Evolutionary conservation across 2,797 vertebrate species (phyloP).

Genomic region (Hyperoplus lanceolatus): DNA sequence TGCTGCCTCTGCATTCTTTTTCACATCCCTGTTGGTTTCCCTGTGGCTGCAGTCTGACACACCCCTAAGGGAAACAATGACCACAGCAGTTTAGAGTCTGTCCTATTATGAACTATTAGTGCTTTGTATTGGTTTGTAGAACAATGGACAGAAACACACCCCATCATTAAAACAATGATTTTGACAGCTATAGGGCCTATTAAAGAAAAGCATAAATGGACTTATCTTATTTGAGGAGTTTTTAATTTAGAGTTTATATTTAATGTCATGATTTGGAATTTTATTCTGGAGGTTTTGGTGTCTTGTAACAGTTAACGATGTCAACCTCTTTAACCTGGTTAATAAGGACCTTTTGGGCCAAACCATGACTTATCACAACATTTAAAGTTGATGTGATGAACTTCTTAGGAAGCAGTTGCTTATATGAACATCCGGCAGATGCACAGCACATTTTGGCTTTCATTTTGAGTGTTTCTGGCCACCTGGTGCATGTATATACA

Average conservation of each 20-base stretch:
- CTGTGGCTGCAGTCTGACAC: conserved; percentile 11
- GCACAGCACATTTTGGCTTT: neutral
- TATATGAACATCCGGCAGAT: neutral
- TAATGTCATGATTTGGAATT: too few relatives aligned
- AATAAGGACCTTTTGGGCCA: neutral
- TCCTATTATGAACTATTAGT: neutral
- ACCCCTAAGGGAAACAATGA: conserved; percentile 3
- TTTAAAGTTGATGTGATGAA: neutral
- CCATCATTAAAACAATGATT: neutral
- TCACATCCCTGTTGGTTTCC: conserved; percentile 10
- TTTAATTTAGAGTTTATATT: too few relatives aligned
- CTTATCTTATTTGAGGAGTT: neutral
- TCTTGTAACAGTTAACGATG: neutral
- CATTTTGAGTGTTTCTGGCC: neutral
- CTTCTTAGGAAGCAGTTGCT: conserved; percentile 1
- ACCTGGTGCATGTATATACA: neutral
- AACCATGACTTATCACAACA: neutral
- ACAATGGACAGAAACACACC: neutral
- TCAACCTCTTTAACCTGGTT: neutral
- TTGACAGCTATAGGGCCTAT: neutral
- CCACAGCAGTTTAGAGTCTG: conserved; percentile 5
- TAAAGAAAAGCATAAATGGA: neutral
- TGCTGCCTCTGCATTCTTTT: conserved; percentile 28
- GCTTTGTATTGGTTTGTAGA: neutral
- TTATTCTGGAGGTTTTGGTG: neutral